Base-by-base conservation (phyloP, 2,113 vertebrate species). In the Sporophila hypoxantha region DNA sequence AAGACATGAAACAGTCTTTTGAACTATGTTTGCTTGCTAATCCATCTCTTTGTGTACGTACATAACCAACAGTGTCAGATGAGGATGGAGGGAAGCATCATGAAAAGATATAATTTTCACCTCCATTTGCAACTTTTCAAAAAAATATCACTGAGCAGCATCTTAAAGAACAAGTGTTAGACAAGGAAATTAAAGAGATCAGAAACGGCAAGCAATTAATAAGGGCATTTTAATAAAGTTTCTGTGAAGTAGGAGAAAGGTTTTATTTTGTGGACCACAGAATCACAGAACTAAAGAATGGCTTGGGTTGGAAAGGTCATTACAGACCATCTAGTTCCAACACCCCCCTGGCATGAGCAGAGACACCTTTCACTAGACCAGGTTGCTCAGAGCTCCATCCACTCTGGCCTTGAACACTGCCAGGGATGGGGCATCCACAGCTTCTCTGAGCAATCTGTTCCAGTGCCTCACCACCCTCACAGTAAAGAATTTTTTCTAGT, bases 21-120 rank as follows among this genome's bases (percentile, higher is more conserved):
- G 57, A 92, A 91, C 53, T 83, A 12, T 46, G 17, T 26, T 74
- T 67, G 20, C 32, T n/a, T 19, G 25, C 9, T 62, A 64, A 80
- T 82, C 9, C 37, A 18, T 29, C 17, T 82, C 44, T 82, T 75
- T 77, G 14, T 74, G 10, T 30, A 52, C 1, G 7, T 16, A 6
- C 20, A 85, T n/a, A 70, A 34, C n/a, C 62, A 78, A 56, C 18
- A 62, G 32, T 64, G 76, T 42, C 80, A 90, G 53, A 56, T 67
- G 15, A 68, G 15, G 32, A 74, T 85, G 13, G 30, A 85, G 19
- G 11, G 20, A 82, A 80, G 6, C 10, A 75, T 50, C 75, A 87
- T 82, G 39, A 89, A 91, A 93, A 39, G 50, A 37, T 30, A 44
- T 76, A 76, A 93, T 93, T 92, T 87, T 76, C 78, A 65, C 49